Conservation (phyloP, 2,888 invertebrate genomes). For the Azorinus chamasolen region DNA sequence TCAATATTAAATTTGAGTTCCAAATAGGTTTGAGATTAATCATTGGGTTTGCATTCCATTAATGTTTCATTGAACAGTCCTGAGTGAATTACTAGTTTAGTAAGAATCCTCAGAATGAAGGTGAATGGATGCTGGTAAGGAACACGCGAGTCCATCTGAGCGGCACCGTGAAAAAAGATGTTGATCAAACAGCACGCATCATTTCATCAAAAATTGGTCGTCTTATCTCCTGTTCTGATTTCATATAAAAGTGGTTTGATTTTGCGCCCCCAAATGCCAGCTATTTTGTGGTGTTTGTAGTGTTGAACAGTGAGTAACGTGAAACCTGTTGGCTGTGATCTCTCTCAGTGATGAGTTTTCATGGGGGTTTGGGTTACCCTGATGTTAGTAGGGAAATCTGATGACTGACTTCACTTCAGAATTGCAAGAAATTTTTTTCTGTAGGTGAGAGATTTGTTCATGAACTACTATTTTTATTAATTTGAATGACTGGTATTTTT, state of each 20-base stretch:
- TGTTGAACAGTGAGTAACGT: constrained; percentile 1
- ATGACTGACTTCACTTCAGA: background rate
- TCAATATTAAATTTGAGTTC: no score
- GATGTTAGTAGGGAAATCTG: no score
- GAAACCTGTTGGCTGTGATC: constrained; percentile 1
- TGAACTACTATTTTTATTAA: no score
- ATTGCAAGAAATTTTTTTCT: background rate
- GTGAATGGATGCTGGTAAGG: constrained; percentile 20
- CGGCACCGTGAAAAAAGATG: constrained; percentile 25
- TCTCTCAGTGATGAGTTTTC: no score
- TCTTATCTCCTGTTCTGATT: constrained; percentile 42
- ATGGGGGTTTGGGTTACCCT: no score
- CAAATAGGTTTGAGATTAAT: no score
- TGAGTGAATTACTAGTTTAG: no score
- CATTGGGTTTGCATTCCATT: no score
- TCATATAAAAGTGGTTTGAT: constrained; percentile 43
- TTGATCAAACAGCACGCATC: constrained; percentile 40
- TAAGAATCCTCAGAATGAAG: no score
- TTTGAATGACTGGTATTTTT: no score
- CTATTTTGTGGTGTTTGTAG: constrained; percentile 3
- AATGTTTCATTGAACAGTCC: no score
- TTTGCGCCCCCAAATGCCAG: constrained; percentile 5
- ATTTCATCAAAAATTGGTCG: constrained; percentile 51
- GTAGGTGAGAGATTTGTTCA: constrained; percentile 6
- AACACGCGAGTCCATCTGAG: constrained; percentile 57